Conservation (phyloP, 2,888 invertebrate genomes). For the Tupiocoris notatus region DNA sequence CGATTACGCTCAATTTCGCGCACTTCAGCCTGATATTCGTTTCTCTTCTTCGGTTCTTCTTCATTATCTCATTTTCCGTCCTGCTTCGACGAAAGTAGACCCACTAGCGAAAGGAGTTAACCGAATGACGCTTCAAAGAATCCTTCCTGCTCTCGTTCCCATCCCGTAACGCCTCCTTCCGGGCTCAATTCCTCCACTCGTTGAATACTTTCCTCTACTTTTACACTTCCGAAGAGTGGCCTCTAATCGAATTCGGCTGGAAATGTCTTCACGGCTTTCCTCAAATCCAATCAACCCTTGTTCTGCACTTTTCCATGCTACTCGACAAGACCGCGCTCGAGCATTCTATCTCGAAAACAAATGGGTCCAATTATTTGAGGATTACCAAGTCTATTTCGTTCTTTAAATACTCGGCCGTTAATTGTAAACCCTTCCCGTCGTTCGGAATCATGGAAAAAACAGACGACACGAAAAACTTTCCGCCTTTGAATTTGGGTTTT, state of each 20-base stretch:
- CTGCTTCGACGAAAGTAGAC: neutral
- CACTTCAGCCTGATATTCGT: neutral
- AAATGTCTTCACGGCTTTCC: conserved; percentile 31
- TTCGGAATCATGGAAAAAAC: too few relatives aligned
- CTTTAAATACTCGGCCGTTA: conserved; percentile 3
- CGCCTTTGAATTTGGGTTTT: too few relatives aligned
- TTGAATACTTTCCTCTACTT: neutral
- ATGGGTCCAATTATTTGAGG: conserved; percentile 20
- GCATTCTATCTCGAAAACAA: conserved; percentile 8
- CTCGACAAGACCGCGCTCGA: neutral
- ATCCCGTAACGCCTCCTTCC: neutral
- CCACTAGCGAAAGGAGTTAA: neutral
- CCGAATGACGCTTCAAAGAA: conserved; percentile 4
- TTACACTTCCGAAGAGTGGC: conserved; percentile 19
- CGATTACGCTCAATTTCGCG: neutral
- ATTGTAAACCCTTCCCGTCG: too few relatives aligned
- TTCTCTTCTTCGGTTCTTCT: neutral
- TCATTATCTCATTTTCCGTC: neutral
- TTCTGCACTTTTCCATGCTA: neutral
- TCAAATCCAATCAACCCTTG: conserved; percentile 30
- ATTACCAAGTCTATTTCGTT: neutral
- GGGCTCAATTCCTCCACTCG: neutral
- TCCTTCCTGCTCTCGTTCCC: neutral
- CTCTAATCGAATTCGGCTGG: conserved; percentile 28
- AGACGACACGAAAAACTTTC: too few relatives aligned